A percentile compares a stretch with the other conserved stretches of the same genome.
Evolutionary conservation across 2,113 vertebrate genomes (phyloP).

Genomic region (Chaetodon trifascialis): DNA sequence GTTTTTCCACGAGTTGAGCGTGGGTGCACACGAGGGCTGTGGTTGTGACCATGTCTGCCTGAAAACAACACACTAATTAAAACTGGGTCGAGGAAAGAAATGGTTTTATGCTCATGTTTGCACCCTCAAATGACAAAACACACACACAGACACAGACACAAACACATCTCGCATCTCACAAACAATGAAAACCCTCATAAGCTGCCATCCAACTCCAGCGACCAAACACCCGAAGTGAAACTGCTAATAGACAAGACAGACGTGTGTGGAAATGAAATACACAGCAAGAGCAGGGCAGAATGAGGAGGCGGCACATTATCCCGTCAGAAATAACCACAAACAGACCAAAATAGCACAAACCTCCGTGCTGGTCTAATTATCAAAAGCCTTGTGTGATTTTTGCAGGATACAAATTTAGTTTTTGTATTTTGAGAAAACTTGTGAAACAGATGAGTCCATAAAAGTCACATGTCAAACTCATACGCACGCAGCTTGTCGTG

Average conservation of each 20-base stretch:
- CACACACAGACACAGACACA: conserved; percentile 44
- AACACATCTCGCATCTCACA: conserved; percentile 33
- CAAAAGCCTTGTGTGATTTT: conserved; percentile 63
- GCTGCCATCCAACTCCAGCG: conserved; percentile 12
- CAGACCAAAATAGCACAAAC: conserved; percentile 71
- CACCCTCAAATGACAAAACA: conserved; percentile 53
- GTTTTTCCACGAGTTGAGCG: conserved; percentile 64
- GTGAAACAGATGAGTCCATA: conserved; percentile 45
- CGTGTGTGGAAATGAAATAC: conserved; percentile 46
- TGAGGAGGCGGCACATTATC: conserved; percentile 57
- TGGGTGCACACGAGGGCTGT: conserved; percentile 73
- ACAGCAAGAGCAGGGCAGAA: conserved; percentile 42
- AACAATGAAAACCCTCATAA: conserved; percentile 27
- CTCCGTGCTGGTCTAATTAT: conserved; percentile 43
- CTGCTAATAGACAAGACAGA: conserved; percentile 47
- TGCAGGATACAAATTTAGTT: conserved; percentile 58
- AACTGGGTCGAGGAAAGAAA: conserved; percentile 69
- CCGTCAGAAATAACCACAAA: conserved; percentile 67
- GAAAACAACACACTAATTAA: conserved; percentile 81
- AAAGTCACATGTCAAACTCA: conserved; percentile 66
- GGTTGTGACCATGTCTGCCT: conserved; percentile 80
- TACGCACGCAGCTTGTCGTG: conserved; percentile 47
- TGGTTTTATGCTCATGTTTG: conserved; percentile 52
- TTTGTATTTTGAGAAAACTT: conserved; percentile 60
- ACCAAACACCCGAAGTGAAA: conserved; percentile 38